Evolutionary conservation across 1,140 invertebrate genomes (phyloP).

Genomic region (Achroia grisella): DNA sequence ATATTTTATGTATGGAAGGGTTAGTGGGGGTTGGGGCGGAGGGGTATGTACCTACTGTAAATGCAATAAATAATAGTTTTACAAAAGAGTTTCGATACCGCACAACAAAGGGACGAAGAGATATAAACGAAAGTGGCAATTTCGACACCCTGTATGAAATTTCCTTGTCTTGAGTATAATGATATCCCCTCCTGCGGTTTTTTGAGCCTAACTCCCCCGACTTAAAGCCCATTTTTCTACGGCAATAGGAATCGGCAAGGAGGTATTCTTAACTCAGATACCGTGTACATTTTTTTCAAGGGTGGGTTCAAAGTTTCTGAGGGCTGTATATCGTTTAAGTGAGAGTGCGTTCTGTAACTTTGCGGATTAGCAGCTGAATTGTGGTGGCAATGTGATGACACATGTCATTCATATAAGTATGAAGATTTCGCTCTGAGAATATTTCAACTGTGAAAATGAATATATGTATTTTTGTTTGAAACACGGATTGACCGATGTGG

Average conservation of each 20-base stretch:
- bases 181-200: slow-evolving; percentile 9
- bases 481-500: too few species aligned
- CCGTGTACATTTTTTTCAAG: slow-evolving; percentile 39
- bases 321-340: slow-evolving; percentile 43
- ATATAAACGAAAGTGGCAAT: slow-evolving; percentile 54
- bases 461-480: too few species aligned
- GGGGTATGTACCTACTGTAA: background rate
- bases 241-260: too few species aligned
- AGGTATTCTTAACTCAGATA: slow-evolving; percentile 37
- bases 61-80: slow-evolving; percentile 24
- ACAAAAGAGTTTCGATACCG: slow-evolving; percentile 26
- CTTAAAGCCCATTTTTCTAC: slow-evolving; percentile 17
- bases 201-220: slow-evolving; percentile 14
- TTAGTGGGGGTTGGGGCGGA: too few species aligned
- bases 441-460: too few species aligned
- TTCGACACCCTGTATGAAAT: slow-evolving; percentile 42
- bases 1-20: too few species aligned
- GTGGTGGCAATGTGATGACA: slow-evolving; percentile 1
- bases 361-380: background rate
- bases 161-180: slow-evolving; percentile 15
- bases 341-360: background rate
- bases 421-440: slow-evolving; percentile 5
- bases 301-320: slow-evolving; percentile 35
- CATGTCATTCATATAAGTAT: slow-evolving; percentile 12
- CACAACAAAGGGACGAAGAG: slow-evolving; percentile 33